Evolutionary conservation across 35 echinoderm and acorn worm genomes (phyloP).

Genomic region (Apostichopus japonicus): DNA sequence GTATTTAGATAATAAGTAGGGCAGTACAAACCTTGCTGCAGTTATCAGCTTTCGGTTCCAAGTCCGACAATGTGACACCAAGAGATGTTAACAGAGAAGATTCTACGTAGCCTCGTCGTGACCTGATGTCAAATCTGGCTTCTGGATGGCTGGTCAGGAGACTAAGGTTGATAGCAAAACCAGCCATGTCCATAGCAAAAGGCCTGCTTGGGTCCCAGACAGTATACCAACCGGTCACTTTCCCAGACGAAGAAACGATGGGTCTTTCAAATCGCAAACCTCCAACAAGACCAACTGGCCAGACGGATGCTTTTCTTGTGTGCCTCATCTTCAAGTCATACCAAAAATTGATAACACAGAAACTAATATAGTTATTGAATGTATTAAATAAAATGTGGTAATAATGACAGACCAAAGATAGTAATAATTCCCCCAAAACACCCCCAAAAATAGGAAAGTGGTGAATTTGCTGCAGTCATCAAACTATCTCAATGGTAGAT

Average conservation of each 20-base stretch:
- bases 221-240: slow-evolving; percentile 83
- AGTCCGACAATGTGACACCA: slow-evolving; percentile 72
- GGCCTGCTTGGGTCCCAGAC: slow-evolving; percentile 84
- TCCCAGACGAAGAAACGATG: slow-evolving; percentile 54
- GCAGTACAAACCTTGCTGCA: slow-evolving; percentile 79
- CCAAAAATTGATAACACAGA: too few species aligned
- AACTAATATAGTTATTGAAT: too few species aligned
- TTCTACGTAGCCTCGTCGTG: slow-evolving; percentile 87
- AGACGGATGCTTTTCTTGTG: slow-evolving; percentile 88
- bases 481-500: too few species aligned
- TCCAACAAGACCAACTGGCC: slow-evolving; percentile 95
- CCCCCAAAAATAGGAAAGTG: too few species aligned
- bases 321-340: slow-evolving; percentile 74
- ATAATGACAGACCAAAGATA: too few species aligned
- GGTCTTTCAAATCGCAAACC: slow-evolving; percentile 93
- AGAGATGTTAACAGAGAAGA: slow-evolving; percentile 72
- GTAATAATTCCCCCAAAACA: too few species aligned
- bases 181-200: slow-evolving; percentile 99
- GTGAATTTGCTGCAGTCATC: too few species aligned
- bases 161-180: slow-evolving; percentile 87
- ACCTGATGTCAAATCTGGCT: slow-evolving; percentile 79
- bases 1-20: too few species aligned
- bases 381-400: too few species aligned
- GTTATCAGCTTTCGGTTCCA: slow-evolving; percentile 90
- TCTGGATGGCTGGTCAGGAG: slow-evolving; percentile 59